phyloP scores from a whole-genome alignment of 2,888 invertebrate species.

The Acrocyrtus sp. region DNA sequence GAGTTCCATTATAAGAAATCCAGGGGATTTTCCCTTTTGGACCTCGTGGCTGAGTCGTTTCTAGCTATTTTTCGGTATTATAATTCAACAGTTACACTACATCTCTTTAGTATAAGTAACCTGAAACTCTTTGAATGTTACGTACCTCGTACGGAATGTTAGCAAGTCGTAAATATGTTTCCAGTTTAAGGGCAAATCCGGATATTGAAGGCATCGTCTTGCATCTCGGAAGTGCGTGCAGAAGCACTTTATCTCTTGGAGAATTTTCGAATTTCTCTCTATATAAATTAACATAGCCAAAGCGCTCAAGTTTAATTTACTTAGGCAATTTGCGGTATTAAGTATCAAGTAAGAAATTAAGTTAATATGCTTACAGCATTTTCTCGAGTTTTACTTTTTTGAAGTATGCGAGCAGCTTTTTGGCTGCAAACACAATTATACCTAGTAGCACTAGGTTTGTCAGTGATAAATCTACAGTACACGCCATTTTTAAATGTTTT shows the following conservation, averaged over 20 bases:
- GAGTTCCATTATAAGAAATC: slow-evolving; percentile 66
- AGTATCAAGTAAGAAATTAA: slow-evolving; percentile 4
- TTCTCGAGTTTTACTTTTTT: slow-evolving; percentile 7
- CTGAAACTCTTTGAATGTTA: too few species aligned
- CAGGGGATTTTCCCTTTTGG: slow-evolving; percentile 66
- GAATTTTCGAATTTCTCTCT: slow-evolving; percentile 24
- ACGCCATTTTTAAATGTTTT: slow-evolving; percentile 7
- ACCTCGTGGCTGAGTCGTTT: too few species aligned
- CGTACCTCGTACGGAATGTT: slow-evolving; percentile 39
- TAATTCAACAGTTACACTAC: too few species aligned
- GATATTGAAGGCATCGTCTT: slow-evolving; percentile 16
- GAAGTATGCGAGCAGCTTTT: slow-evolving; percentile 2
- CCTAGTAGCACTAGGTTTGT: slow-evolving; percentile 15
- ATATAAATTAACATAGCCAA: background rate
- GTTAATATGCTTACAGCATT: slow-evolving; percentile 33
- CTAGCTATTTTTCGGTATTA: too few species aligned
- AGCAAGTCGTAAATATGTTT: slow-evolving; percentile 38
- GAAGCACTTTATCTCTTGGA: slow-evolving; percentile 30
- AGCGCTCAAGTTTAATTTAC: background rate
- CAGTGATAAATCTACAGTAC: slow-evolving; percentile 13
- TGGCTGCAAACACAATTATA: background rate
- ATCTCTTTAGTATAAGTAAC: too few species aligned
- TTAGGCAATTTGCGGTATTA: background rate
- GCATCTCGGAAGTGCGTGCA: slow-evolving; percentile 19
- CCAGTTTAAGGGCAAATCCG: slow-evolving; percentile 40